A percentile compares a stretch with the other conserved stretches of the same genome.
phyloP scores from a whole-genome alignment of 2,113 vertebrate species.

The Cyprinodon brontotheroides region DNA sequence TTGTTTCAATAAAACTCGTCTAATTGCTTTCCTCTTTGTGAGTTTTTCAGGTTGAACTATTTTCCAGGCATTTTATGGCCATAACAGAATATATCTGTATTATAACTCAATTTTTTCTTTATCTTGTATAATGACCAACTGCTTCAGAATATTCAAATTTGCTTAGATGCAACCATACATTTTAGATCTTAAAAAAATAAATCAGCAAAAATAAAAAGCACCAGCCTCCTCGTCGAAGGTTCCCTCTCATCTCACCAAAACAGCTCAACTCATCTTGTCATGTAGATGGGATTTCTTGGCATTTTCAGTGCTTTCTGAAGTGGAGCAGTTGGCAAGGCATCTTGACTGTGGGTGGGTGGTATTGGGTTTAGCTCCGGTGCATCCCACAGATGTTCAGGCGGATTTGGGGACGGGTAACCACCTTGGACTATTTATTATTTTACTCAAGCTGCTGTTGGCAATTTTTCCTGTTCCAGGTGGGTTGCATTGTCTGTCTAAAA shows the following conservation, averaged over 20 bases:
- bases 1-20: too few species aligned
- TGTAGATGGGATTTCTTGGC: slow-evolving; percentile 3
- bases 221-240: neutral
- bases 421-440: neutral
- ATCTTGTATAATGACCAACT: too few species aligned
- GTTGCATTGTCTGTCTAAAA: neutral
- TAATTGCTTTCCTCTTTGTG: too few species aligned
- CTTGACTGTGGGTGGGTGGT: slow-evolving; percentile 3
- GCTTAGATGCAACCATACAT: neutral
- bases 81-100: too few species aligned
- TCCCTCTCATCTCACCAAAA: neutral
- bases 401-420: neutral
- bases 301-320: neutral
- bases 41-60: too few species aligned
- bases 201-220: neutral
- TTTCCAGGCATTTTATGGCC: too few species aligned
- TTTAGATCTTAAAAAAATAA: neutral
- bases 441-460: neutral
- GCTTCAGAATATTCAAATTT: too few species aligned
- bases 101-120: too few species aligned
- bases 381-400: slow-evolving; percentile 6
- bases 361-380: neutral
- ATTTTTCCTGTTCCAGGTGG: neutral
- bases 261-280: neutral
- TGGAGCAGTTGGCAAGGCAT: neutral